Evolutionary conservation across 1,140 invertebrate species (phyloP).

Genomic region (Drosophila pseudoobscura): DNA sequence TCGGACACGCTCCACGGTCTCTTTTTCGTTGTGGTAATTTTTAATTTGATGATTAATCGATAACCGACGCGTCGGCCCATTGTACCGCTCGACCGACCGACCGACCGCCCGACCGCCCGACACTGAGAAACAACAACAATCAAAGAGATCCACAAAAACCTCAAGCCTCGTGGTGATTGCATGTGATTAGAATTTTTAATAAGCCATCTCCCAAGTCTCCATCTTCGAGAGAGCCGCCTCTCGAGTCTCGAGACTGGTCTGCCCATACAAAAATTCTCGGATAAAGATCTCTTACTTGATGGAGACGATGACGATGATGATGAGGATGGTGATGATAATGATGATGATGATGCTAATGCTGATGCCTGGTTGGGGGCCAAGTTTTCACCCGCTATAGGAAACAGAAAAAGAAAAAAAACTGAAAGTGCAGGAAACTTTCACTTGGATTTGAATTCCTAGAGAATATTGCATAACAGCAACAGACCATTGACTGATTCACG

Average conservation of each 20-base stretch:
- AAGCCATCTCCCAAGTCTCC: conserved; percentile 57
- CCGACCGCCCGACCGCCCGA: background rate
- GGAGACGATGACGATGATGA: conserved; percentile 36
- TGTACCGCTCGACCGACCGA: conserved; percentile 32
- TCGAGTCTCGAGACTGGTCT: conserved; percentile 21
- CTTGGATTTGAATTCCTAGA: conserved; percentile 59
- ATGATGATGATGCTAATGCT: background rate
- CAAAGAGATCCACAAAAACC: conserved; percentile 15
- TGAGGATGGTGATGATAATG: conserved; percentile 9
- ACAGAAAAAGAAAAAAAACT: conserved; percentile 42
- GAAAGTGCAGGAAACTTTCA: conserved; percentile 74
- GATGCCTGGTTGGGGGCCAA: conserved; percentile 35
- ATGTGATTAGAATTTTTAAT: conserved; percentile 80
- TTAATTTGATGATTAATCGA: conserved; percentile 80
- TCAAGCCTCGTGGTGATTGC: conserved; percentile 54
- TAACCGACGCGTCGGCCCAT: conserved; percentile 70
- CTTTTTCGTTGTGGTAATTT: conserved; percentile 71
- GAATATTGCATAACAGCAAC: conserved; percentile 65
- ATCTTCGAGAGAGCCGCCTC: conserved; percentile 1
- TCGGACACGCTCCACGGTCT: conserved; percentile 72
- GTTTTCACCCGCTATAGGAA: conserved; percentile 61
- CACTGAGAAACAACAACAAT: conserved; percentile 15
- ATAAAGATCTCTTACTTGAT: conserved; percentile 63
- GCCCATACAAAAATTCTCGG: conserved; percentile 56
- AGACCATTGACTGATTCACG: conserved; percentile 43